Conservation (phyloP, 1,140 invertebrate species). For the Bombyx mandarina region DNA sequence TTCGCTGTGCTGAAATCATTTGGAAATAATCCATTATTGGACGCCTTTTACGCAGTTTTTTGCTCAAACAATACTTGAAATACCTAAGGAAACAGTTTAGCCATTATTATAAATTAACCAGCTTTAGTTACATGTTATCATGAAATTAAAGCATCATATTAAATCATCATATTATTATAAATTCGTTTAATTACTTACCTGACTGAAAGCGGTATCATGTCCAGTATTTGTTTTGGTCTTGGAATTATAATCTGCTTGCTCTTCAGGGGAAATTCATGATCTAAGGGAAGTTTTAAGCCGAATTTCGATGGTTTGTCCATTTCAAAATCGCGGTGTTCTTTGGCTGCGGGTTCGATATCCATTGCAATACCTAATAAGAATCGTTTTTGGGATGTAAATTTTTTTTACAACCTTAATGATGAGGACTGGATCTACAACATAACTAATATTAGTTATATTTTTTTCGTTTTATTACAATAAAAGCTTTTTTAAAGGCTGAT, state of each 20-base stretch:
- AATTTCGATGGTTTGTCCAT: conserved; percentile 70
- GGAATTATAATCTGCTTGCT: conserved; percentile 78
- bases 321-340: conserved; percentile 14
- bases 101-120: conserved; percentile 8
- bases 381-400: too few relatives aligned
- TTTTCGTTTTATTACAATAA: too few relatives aligned
- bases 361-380: too few relatives aligned
- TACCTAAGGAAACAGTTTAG: conserved; percentile 33
- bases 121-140: neutral
- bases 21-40: conserved; percentile 61
- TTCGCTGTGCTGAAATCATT: conserved; percentile 51
- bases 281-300: conserved; percentile 80
- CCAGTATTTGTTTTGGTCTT: conserved; percentile 76
- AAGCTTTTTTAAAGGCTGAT: too few relatives aligned
- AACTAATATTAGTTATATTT: too few relatives aligned
- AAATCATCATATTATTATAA: neutral
- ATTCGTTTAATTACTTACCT: conserved; percentile 61
- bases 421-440: too few relatives aligned
- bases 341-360: too few relatives aligned
- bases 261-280: conserved; percentile 83
- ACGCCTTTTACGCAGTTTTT: conserved; percentile 41
- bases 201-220: conserved; percentile 74
- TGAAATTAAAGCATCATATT: neutral
- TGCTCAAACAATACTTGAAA: conserved; percentile 50
- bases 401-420: too few relatives aligned